Percentiles rank a stretch among this genome's conserved stretches.
Evolutionary conservation across 1,140 invertebrate species (phyloP).

Genomic region (Zaprionus ornatus): DNA sequence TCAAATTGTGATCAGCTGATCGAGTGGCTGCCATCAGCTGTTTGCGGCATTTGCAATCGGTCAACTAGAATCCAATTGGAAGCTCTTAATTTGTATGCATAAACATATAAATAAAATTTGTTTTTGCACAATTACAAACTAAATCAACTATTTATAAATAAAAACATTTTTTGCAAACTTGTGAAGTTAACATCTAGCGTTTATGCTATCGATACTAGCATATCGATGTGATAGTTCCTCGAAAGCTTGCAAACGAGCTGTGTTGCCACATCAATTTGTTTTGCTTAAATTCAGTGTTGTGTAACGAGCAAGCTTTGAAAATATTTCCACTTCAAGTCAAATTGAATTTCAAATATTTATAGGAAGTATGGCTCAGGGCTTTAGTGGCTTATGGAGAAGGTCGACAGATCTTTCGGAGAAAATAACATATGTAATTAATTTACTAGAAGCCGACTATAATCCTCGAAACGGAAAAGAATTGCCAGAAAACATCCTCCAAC

Average conservation of each 20-base stretch:
- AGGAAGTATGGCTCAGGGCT: slow-evolving; percentile 10
- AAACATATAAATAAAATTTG: neutral
- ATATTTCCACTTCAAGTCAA: neutral
- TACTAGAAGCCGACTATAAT: neutral
- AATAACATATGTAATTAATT: neutral
- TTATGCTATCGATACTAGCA: slow-evolving; percentile 9
- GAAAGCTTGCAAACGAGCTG: neutral
- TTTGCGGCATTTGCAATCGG: neutral
- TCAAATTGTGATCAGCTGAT: slow-evolving; percentile 24
- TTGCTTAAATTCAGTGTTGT: slow-evolving; percentile 8
- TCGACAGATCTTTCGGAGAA: neutral
- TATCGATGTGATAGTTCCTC: neutral
- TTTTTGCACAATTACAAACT: neutral
- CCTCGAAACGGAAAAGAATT: neutral
- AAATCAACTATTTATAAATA: neutral
- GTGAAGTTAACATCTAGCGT: neutral
- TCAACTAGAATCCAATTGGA: neutral
- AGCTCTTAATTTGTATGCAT: neutral
- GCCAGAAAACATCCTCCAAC: neutral
- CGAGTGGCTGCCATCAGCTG: slow-evolving; percentile 11
- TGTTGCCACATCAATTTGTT: neutral
- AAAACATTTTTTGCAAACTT: neutral
- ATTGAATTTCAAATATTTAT: neutral
- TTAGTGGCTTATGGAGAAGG: neutral
- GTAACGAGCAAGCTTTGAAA: slow-evolving; percentile 4